Base-by-base conservation (phyloP, 92 coral and sea anemone species). In the Anthopleura xanthogrammica region DNA sequence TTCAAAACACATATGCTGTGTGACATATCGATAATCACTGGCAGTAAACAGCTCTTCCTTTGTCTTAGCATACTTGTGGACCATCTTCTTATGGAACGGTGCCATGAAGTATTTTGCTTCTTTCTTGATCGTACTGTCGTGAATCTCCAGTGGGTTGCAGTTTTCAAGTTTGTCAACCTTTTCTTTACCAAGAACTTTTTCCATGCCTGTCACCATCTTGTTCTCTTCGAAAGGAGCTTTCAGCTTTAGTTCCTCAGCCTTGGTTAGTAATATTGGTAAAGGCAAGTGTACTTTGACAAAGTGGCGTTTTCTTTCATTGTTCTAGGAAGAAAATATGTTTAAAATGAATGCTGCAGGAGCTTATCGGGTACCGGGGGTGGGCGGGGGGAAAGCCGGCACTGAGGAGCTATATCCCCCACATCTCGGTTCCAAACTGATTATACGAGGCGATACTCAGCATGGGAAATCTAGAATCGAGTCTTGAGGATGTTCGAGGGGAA, bases 241-340 rank as follows among this genome's bases (percentile, higher is more conserved):
- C 68, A 95, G 79, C 50, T 92, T 87, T 84, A 94, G 87, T 4
- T 86, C 58, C 55, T 95, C 94, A 4, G 98, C 98, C 83, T 76
- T 88, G 74, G 79, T 75, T 17, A 93, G 86, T 79, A 92, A 73
- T 13, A 86, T 85, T 56, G 46, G 77, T 93, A 97, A 91, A 1
- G 98, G 98, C 4, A 93, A 87, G 57, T 95, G 98, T 12, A 95
- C 75, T 74, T 93, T 94, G 54, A 95, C 92, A 85, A 88, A 93
- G 85, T 93, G 91, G 12, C 97, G 89, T 60, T 81, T 90, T 36
- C 75, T 81, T 56, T 82, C 81, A 17, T 89, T 75, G 19, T 88
- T 81, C 97, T 93, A 62, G 55, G 57, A 40, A n/a, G 14, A 43
- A 72, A 46, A 29, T 29, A 29, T 29, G 0, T 29, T 29, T 29